phyloP scores from a whole-genome alignment of 2,113 vertebrate species.

The Gnathonemus echidnorhynchus region DNA sequence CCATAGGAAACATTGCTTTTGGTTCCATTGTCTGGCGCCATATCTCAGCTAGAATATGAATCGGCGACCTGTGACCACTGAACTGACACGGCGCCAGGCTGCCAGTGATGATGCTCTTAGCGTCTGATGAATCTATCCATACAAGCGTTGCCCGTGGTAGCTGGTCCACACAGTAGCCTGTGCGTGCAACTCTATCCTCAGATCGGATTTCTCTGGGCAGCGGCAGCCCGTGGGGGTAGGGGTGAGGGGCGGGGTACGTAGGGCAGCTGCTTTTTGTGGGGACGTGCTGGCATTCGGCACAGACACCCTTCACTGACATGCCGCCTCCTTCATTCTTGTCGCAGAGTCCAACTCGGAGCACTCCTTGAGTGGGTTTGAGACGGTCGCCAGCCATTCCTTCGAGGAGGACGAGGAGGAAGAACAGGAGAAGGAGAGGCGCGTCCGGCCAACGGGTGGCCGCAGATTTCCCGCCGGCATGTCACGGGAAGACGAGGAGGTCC shows the following conservation, averaged over 20 bases:
- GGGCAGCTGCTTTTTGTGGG: slow-evolving; percentile 42
- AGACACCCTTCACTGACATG: slow-evolving; percentile 40
- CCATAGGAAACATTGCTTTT: not conserved
- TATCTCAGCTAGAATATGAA: not conserved
- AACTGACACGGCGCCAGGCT: not conserved
- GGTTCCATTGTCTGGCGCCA: not conserved
- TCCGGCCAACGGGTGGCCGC: slow-evolving; percentile 56
- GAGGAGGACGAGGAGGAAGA: slow-evolving; percentile 65
- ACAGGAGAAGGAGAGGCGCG: slow-evolving; percentile 51
- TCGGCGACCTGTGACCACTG: not conserved
- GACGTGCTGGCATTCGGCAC: slow-evolving; percentile 29
- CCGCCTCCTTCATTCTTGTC: slow-evolving; percentile 40
- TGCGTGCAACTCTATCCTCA: slow-evolving; percentile 57
- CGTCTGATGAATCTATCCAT: not conserved
- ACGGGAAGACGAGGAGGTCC: slow-evolving; percentile 62
- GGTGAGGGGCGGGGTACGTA: not conserved
- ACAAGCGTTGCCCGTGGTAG: not conserved
- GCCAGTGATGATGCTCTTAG: not conserved
- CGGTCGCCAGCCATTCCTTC: slow-evolving; percentile 65
- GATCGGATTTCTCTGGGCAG: slow-evolving; percentile 66
- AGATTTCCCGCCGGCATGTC: slow-evolving; percentile 60
- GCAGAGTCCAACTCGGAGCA: slow-evolving; percentile 83
- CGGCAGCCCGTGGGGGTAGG: slow-evolving; percentile 29
- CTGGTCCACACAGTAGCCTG: slow-evolving; percentile 35
- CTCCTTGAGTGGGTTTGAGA: slow-evolving; percentile 83